Evolutionary conservation across 2,113 vertebrate species (phyloP), one percentile per base, ranked within the genome.

Genomic region (Myotis lucifugus): DNA sequence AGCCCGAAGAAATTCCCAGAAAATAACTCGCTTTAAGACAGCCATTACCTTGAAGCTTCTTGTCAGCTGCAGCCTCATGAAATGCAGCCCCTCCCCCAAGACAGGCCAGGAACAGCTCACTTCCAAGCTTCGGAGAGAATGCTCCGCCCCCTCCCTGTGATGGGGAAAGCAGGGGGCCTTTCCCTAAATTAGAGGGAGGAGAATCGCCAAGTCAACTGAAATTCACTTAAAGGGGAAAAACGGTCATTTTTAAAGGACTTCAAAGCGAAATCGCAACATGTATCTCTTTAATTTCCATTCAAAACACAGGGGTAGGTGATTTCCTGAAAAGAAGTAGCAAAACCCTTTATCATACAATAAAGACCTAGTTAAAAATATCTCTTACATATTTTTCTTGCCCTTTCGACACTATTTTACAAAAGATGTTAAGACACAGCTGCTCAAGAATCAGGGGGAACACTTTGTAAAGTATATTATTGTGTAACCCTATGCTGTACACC

Each of bases 1-100:
- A 81, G 19, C 84, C 52, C 18, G 3, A 96, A 90, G 81, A 97
- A 97, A 96, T 94, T 74, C 66, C 92, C 85, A 90, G 79, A 93
- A 96, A 97, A 96, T 87, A 94, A 90, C 66, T 94, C 91, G 85
- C 76, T 89, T 93, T 91, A 87, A 96, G 93, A 97, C 93, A 96
- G 97, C 96, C 97, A 96, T 97, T 97, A 97, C 97, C 97, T 97
- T 95, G 91, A 86, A 95, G 95, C 96, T 95, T 95, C 96, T 93
- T 14, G 83, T 97, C 97, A 94, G 95, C 93, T 77, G 96, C 96
- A 91, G 90, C 77, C 88, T 89, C 23, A 0, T 73, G 96, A 96
- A 95, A 94, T 67, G 90, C 93, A 84, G 84, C 92, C 81, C 96
- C 90, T 96, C 96, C 95, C 93, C 87, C 91, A 89, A 93, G 92